A percentile compares a stretch with the other conserved stretches of the same genome.
These are phyloP conservation scores for Avahi laniger DNA, from an alignment of 2,797 vertebrate species.

Conservation along the genomic window DNA sequence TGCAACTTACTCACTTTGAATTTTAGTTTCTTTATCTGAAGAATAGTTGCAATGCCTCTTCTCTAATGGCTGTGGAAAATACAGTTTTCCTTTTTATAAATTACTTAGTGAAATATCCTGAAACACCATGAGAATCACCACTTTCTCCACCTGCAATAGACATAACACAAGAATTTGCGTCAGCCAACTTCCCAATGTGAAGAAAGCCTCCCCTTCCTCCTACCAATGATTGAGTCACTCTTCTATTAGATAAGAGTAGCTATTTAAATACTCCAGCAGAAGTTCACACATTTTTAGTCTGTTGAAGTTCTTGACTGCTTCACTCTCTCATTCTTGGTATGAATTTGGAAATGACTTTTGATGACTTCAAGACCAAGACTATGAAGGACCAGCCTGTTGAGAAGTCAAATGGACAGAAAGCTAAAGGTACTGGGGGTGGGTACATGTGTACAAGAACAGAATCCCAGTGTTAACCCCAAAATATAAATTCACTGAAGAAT, in stretches of 20 bases:
- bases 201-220: constrained; percentile 69
- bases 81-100: constrained; percentile 23
- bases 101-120: constrained; percentile 41
- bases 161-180: constrained; percentile 54
- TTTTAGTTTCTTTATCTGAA: constrained; percentile 24
- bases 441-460: neutral
- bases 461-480: neutral
- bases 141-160: constrained; percentile 56
- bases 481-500: neutral
- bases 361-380: constrained; percentile 63
- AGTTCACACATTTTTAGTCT: neutral
- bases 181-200: constrained; percentile 71
- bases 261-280: neutral
- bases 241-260: constrained; percentile 28
- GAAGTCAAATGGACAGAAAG: constrained; percentile 25
- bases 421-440: constrained; percentile 69
- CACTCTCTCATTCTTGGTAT: constrained; percentile 21
- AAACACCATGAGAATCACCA: constrained; percentile 42
- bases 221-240: constrained; percentile 69
- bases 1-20: neutral
- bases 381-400: constrained; percentile 57
- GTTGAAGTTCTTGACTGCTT: neutral
- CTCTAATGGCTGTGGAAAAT: neutral
- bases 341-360: constrained; percentile 67
- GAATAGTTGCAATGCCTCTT: neutral